Evolutionary conservation across 2,797 vertebrate genomes (phyloP), one percentile per base, ranked within the genome.

Genomic region (Mus minutoides): DNA sequence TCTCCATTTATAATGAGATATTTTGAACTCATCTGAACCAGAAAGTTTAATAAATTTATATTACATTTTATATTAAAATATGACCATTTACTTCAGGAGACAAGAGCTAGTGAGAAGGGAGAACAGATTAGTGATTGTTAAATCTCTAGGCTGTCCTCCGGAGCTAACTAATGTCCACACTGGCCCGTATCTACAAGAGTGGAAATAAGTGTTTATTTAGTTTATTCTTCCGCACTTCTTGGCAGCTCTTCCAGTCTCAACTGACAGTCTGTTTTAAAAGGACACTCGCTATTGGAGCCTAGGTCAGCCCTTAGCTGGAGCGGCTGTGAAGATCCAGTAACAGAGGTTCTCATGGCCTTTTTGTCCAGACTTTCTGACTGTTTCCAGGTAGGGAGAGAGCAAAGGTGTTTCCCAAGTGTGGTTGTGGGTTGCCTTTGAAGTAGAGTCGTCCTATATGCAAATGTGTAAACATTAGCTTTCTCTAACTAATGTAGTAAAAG

Each of bases 1-100:
- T 98, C 98, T 98, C 98, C 98, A 98, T 98, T 98, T 98, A 98
- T 99, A 99, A 99, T 99, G 98, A 99, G 98, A 98, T 99, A 98
- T 98, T 98, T 98, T 98, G 96, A 98, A 98, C 98, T 99, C 98
- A 98, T 98, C 98, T 98, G 98, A 98, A 98, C 98, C 97, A 98
- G 98, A 98, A 98, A 98, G 98, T 98, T 98, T 98, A 97, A 97
- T 95, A 98, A 98, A 98, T 98, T 97, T 98, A 92, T 98, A 92
- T 73, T 98, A 97, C 90, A 96, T 97, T 98, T 97, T 94, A 97
- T 94, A 94, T 97, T 97, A 97, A 98, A 98, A 97, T 98, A 98
- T 94, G 96, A 96, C 96, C 92, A 97, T 98, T 98, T 97, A 95
- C 97, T 98, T 96, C 97, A 98, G 97, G 76, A 76, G 9, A 87